These are phyloP conservation scores for Eufriesea mexicana DNA, from an alignment of 1,140 invertebrate genomes.

Conservation along the genomic window DNA sequence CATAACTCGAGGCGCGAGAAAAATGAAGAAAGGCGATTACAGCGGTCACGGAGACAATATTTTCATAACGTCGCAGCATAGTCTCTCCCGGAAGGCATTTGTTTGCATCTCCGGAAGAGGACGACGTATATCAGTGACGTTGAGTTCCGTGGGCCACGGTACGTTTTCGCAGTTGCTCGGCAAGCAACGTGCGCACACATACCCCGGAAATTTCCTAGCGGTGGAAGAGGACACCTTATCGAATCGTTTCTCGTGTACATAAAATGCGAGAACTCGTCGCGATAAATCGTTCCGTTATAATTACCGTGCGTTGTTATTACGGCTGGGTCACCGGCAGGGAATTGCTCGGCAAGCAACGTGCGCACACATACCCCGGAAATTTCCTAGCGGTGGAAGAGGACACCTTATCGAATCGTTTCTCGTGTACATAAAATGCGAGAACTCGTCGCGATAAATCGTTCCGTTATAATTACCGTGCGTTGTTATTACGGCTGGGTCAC, in stretches of 20 bases:
- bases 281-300: neutral
- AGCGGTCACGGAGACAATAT: neutral
- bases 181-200: neutral
- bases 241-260: neutral
- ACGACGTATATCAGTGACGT: neutral
- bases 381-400: neutral
- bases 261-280: neutral
- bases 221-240: neutral
- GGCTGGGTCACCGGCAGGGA: too few relatives aligned
- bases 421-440: neutral
- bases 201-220: neutral
- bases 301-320: slow-evolving; percentile 14
- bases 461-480: slow-evolving; percentile 12
- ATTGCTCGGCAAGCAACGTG: neutral
- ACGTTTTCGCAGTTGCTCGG: too few relatives aligned
- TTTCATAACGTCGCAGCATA: neutral
- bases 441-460: neutral
- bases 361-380: neutral
- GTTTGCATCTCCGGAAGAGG: neutral
- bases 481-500: neutral
- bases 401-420: neutral
- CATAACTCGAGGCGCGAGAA: neutral
- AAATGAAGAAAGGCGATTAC: neutral
- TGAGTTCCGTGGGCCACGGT: neutral
- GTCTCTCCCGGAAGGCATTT: neutral